These are phyloP conservation scores for Halesus radiatus DNA, from an alignment of 1,140 invertebrate species.

Conservation along the genomic window DNA sequence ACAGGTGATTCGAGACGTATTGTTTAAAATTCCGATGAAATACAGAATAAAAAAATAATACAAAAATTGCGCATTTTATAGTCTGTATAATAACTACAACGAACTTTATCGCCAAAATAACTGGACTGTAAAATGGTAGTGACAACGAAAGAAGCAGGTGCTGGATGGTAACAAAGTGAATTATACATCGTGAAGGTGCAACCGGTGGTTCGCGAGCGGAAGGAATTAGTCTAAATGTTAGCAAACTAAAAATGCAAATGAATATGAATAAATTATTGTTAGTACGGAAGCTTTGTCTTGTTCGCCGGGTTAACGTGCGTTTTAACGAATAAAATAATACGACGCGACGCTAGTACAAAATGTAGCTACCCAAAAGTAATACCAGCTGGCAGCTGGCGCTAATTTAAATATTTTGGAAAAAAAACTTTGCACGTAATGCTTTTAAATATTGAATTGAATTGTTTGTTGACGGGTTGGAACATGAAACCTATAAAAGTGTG, in stretches of 20 bases:
- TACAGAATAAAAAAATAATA: not conserved
- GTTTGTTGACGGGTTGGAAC: too few relatives aligned
- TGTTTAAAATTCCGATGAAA: too few relatives aligned
- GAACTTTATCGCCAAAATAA: slow-evolving; percentile 46
- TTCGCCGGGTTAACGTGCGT: too few relatives aligned
- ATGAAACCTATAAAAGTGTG: too few relatives aligned
- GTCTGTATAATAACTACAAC: not conserved
- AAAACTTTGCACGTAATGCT: too few relatives aligned
- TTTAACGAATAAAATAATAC: too few relatives aligned
- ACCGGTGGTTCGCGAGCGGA: not conserved
- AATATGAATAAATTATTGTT: too few relatives aligned
- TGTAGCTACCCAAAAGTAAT: too few relatives aligned
- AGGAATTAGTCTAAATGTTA: not conserved
- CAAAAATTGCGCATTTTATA: not conserved
- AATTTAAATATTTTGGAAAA: too few relatives aligned
- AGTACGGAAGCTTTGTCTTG: not conserved
- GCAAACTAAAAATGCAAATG: not conserved
- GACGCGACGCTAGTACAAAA: too few relatives aligned
- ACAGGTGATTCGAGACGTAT: not conserved
- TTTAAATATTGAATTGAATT: too few relatives aligned
- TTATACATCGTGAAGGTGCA: not conserved
- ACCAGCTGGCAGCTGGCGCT: too few relatives aligned
- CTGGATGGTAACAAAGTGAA: slow-evolving; percentile 25
- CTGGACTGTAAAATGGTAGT: slow-evolving; percentile 41
- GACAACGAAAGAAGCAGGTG: slow-evolving; percentile 42